A percentile compares a stretch with the other conserved stretches of the same genome.
Conservation (phyloP, 2,888 invertebrate genomes). For the Tipula confusa region DNA sequence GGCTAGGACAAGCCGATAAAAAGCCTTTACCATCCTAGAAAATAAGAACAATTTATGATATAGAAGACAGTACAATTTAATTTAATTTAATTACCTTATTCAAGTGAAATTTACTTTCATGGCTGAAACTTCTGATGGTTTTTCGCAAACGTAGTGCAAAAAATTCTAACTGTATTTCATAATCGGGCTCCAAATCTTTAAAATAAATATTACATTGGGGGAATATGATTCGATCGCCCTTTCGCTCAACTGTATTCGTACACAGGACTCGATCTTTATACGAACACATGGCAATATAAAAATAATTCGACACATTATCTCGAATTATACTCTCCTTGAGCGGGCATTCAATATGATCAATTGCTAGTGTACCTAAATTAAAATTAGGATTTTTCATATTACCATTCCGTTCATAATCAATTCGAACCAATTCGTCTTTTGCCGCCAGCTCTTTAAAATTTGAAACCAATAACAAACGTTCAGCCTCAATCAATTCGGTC, state of each 20-base stretch:
- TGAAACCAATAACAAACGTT: conserved; percentile 50
- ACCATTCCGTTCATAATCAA: conserved; percentile 32
- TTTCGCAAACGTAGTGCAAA: conserved; percentile 51
- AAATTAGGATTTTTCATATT: conserved; percentile 27
- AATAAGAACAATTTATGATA: not conserved
- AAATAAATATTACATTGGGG: conserved; percentile 47
- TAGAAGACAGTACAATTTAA: not conserved
- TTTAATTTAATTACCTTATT: conserved; percentile 37
- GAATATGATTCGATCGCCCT: conserved; percentile 43
- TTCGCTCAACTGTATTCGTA: conserved; percentile 46
- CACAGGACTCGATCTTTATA: conserved; percentile 45
- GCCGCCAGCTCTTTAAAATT: conserved; percentile 38
- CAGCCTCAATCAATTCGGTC: conserved; percentile 53
- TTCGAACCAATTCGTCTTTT: conserved; percentile 32
- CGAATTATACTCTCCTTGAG: conserved; percentile 42
- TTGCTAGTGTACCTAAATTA: conserved; percentile 37
- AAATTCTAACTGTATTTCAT: conserved; percentile 50
- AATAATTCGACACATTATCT: conserved; percentile 47
- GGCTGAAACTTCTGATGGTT: conserved; percentile 39
- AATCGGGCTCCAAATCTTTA: conserved; percentile 43
- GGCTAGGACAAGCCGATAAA: conserved; percentile 17
- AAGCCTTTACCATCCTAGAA: not conserved
- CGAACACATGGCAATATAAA: conserved; percentile 47
- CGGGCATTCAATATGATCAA: conserved; percentile 44
- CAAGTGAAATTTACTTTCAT: conserved; percentile 45